These are phyloP conservation scores for Odontesthes bonariensis DNA, from an alignment of 2,113 vertebrate genomes.

Conservation along the genomic window DNA sequence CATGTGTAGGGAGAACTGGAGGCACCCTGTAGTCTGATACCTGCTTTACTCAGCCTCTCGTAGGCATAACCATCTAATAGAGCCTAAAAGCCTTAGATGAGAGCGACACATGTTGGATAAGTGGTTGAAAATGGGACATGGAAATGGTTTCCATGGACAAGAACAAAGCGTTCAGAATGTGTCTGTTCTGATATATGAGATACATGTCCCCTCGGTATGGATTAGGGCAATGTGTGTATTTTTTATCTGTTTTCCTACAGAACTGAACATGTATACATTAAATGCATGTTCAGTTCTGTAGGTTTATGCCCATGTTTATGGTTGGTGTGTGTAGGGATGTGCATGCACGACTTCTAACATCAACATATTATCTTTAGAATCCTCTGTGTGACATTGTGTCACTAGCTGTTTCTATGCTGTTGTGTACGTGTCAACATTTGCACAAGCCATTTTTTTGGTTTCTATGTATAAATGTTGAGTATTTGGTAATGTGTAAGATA, in stretches of 20 bases:
- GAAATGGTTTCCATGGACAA: constrained; percentile 71
- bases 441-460: too few species aligned
- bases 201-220: constrained; percentile 29
- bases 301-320: background rate
- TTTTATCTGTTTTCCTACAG: background rate
- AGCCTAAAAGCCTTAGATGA: constrained; percentile 72
- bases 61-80: constrained; percentile 68
- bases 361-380: background rate
- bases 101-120: constrained; percentile 67
- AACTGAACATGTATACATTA: background rate
- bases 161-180: constrained; percentile 59
- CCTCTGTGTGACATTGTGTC: background rate
- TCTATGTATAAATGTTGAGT: too few species aligned
- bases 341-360: too few species aligned
- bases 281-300: background rate
- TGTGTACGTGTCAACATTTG: too few species aligned
- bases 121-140: constrained; percentile 72
- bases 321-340: too few species aligned
- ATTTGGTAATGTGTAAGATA: too few species aligned
- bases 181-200: constrained; percentile 57
- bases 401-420: too few species aligned
- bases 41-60: constrained; percentile 44
- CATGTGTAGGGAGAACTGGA: constrained; percentile 48
- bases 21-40: constrained; percentile 55
- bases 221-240: background rate